Percentiles rank a stretch among this genome's conserved stretches.
Conservation (phyloP, 2,888 invertebrate species). For the Cybosia mesomella region DNA sequence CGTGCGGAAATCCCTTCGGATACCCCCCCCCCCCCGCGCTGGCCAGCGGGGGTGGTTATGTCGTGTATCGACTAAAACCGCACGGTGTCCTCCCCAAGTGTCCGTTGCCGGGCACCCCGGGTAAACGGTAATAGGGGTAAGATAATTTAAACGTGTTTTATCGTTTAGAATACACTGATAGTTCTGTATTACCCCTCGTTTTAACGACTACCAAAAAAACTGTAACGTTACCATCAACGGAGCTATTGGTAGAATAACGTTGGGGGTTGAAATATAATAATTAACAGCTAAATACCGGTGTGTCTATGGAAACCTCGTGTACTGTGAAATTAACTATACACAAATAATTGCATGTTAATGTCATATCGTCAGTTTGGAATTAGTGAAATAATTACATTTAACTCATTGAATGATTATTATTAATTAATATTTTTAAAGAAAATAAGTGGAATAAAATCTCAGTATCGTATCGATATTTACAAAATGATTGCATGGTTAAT, state of each 20-base stretch:
- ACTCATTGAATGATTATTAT: too few relatives aligned
- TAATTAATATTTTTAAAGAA: too few relatives aligned
- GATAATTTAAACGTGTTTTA: slow-evolving; percentile 52
- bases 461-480: too few relatives aligned
- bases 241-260: slow-evolving; percentile 24
- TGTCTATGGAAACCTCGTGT: not conserved
- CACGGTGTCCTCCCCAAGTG: too few relatives aligned
- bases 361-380: not conserved
- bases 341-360: not conserved
- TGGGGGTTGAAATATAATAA: slow-evolving; percentile 23
- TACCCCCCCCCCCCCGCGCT: too few relatives aligned
- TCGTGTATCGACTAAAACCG: too few relatives aligned
- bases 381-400: not conserved
- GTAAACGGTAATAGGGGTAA: not conserved
- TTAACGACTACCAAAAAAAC: slow-evolving; percentile 46
- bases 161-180: slow-evolving; percentile 65
- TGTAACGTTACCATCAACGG: slow-evolving; percentile 24
- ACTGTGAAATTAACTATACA: not conserved
- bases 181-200: slow-evolving; percentile 46
- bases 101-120: too few relatives aligned
- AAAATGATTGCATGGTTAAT: too few relatives aligned
- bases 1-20: too few relatives aligned
- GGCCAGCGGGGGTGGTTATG: too few relatives aligned
- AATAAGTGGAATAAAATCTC: too few relatives aligned
- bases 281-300: slow-evolving; percentile 1